A percentile compares a stretch with the other conserved stretches of the same genome.
These are phyloP conservation scores for Blomia tropicalis DNA, from an alignment of 2,888 invertebrate species.

Conservation along the genomic window DNA sequence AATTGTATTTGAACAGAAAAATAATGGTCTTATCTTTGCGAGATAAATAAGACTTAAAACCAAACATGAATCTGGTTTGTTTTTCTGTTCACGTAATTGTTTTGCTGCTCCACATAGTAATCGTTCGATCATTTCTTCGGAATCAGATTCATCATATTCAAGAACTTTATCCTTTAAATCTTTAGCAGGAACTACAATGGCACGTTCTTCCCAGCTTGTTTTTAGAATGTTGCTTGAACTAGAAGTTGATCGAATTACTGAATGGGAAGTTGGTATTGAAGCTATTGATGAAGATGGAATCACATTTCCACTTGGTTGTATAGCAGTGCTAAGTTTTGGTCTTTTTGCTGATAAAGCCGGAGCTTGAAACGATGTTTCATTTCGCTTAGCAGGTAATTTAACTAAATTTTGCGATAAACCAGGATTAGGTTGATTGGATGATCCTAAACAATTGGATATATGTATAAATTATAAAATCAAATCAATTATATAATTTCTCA, in stretches of 20 bases:
- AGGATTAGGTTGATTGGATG: background rate
- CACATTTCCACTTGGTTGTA: background rate
- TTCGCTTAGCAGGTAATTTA: constrained; percentile 11
- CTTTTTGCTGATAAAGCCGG: constrained; percentile 1
- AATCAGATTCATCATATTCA: constrained; percentile 48
- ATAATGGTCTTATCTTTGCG: constrained; percentile 56
- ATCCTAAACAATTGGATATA: background rate
- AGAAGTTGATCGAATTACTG: background rate
- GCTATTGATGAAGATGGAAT: background rate
- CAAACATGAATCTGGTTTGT: constrained; percentile 63
- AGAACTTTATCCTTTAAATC: constrained; percentile 59
- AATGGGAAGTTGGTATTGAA: background rate
- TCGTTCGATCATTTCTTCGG: constrained; percentile 55
- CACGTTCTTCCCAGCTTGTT: constrained; percentile 19
- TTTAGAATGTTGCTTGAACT: background rate
- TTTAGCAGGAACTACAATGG: constrained; percentile 48
- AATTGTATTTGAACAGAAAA: constrained; percentile 38
- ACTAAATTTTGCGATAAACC: background rate
- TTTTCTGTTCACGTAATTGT: constrained; percentile 54
- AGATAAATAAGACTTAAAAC: constrained; percentile 62
- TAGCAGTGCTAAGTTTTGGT: background rate
- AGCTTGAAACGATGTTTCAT: constrained; percentile 4
- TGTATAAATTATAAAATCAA: background rate
- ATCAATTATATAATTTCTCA: background rate
- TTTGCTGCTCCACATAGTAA: constrained; percentile 76